A percentile compares a stretch with the other conserved stretches of the same genome.
phyloP scores from a whole-genome alignment of 2,888 invertebrate species.

The Apotomis turbidana region DNA sequence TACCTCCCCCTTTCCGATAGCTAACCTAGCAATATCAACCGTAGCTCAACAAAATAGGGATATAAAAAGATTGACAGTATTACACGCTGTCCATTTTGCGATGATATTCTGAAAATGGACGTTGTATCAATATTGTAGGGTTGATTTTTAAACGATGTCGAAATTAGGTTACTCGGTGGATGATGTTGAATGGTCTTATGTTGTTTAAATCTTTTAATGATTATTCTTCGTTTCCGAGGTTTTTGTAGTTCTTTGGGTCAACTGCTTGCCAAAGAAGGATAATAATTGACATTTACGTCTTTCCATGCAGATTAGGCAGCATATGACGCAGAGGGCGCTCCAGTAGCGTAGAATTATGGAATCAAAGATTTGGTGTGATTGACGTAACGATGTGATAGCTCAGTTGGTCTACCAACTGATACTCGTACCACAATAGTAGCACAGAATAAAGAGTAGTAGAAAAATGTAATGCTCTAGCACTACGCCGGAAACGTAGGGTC shows the following conservation, averaged over 20 bases:
- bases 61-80: background rate
- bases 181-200: slow-evolving; percentile 8
- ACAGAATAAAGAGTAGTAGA: too few species aligned
- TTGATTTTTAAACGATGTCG: background rate
- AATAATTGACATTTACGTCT: background rate
- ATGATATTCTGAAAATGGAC: background rate
- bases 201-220: slow-evolving; percentile 31
- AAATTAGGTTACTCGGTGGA: background rate
- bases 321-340: too few species aligned
- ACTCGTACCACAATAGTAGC: too few species aligned
- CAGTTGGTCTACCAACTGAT: too few species aligned
- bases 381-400: too few species aligned
- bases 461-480: too few species aligned
- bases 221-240: slow-evolving; percentile 23
- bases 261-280: background rate
- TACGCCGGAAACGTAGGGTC: too few species aligned
- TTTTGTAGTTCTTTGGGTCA: slow-evolving; percentile 33
- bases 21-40: slow-evolving; percentile 12
- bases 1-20: slow-evolving; percentile 11
- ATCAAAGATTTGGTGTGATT: too few species aligned
- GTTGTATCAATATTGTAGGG: background rate
- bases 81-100: background rate
- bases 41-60: background rate
- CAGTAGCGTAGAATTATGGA: too few species aligned
- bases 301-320: background rate